Evolutionary conservation across 2,888 invertebrate genomes (phyloP).

Genomic region (Rhabditoides inermis): DNA sequence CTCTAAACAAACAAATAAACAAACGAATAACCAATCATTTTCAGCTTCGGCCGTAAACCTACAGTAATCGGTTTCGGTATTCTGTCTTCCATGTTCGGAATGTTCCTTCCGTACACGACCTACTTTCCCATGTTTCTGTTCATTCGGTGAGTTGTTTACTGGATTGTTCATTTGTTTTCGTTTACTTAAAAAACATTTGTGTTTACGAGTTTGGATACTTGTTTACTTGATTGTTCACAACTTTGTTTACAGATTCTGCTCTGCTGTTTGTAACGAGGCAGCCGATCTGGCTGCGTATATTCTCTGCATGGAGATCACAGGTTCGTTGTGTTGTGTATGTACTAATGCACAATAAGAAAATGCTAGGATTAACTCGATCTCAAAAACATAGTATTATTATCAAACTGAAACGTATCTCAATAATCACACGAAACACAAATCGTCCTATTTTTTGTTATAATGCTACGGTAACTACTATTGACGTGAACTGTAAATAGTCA

Average conservation of each 20-base stretch:
- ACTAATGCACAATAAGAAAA: no score
- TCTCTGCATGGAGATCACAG: slow-evolving; percentile 52
- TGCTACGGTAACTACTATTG: no score
- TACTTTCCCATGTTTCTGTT: slow-evolving; percentile 46
- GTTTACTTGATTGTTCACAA: neutral
- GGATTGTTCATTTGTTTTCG: neutral
- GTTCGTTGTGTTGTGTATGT: no score
- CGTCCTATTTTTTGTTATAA: no score
- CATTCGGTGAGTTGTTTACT: slow-evolving; percentile 31
- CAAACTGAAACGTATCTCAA: no score
- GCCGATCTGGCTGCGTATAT: slow-evolving; percentile 52
- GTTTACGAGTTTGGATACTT: neutral
- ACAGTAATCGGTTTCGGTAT: slow-evolving; percentile 52
- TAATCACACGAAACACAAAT: neutral
- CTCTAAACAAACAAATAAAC: no score
- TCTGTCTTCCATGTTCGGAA: slow-evolving; percentile 50
- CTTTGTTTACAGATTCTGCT: slow-evolving; percentile 15
- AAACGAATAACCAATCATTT: slow-evolving; percentile 3
- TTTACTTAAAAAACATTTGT: neutral
- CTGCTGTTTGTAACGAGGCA: slow-evolving; percentile 46
- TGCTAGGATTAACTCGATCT: no score
- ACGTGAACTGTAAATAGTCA: no score
- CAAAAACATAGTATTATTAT: no score
- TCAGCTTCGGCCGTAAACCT: slow-evolving; percentile 51
- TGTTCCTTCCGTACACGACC: slow-evolving; percentile 46